Conservation (phyloP, 2,113 vertebrate genomes). For the Python bivittatus region DNA sequence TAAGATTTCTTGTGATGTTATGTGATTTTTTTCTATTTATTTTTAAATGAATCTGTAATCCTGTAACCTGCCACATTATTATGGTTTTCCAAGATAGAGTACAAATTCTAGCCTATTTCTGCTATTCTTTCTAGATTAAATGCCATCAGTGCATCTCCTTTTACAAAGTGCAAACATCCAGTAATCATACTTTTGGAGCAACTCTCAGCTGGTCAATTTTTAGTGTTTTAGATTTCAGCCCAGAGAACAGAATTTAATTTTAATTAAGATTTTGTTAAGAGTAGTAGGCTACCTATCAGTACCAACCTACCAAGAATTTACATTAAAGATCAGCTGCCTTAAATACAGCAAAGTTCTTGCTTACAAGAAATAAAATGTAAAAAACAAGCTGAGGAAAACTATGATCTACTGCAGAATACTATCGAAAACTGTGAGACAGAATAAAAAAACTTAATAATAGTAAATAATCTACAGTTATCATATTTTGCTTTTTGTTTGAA, state of each 20-base stretch:
- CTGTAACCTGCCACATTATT: background rate
- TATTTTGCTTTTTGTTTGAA: background rate
- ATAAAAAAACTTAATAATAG: background rate
- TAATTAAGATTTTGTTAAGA: background rate
- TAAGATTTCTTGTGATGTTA: background rate
- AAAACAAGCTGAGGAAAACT: background rate
- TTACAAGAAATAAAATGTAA: background rate
- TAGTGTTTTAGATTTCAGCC: background rate
- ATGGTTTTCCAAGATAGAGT: background rate
- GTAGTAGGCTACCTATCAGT: accelerated
- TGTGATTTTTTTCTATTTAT: background rate
- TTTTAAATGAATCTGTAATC: background rate
- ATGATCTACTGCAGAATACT: background rate
- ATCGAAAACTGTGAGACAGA: background rate
- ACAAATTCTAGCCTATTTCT: background rate
- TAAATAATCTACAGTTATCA: background rate
- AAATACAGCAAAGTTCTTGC: background rate
- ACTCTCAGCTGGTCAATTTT: background rate
- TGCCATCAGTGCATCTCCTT: background rate
- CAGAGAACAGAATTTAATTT: background rate
- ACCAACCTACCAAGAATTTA: background rate
- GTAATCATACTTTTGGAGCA: background rate
- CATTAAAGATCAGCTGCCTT: constrained; percentile 9
- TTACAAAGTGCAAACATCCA: background rate
- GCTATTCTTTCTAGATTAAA: background rate